Conservation (phyloP, 2,113 vertebrate species). For the Colaptes auratus region DNA sequence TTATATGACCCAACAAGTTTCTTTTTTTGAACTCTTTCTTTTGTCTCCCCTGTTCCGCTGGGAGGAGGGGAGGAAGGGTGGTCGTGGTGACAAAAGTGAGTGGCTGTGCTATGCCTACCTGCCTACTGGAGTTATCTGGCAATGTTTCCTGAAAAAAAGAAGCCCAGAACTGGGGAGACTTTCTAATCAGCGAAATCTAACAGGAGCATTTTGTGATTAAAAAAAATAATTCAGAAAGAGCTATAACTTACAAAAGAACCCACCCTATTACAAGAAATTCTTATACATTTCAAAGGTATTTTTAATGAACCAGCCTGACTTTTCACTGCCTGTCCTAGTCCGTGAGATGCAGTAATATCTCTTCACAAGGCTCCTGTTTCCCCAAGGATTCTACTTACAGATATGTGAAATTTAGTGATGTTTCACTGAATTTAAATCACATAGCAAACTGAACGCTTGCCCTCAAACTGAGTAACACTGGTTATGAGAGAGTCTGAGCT, state of each 20-base stretch:
- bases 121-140: neutral
- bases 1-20: neutral
- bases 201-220: neutral
- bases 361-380: neutral
- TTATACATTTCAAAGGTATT: neutral
- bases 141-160: neutral
- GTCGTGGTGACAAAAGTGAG: fast-evolving
- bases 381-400: neutral
- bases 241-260: neutral
- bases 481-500: neutral
- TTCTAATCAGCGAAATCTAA: neutral
- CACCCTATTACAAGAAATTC: neutral
- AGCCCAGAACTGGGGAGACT: neutral
- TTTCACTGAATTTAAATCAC: conserved; percentile 8
- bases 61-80: too few relatives aligned
- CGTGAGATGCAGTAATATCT: neutral
- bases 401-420: neutral
- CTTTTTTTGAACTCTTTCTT: neutral
- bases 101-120: neutral
- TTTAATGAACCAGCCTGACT: conserved; percentile 1
- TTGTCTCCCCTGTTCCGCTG: neutral
- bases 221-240: neutral
- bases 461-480: neutral
- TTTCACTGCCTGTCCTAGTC: neutral
- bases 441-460: neutral